Base-by-base conservation (phyloP, 2,113 vertebrate species). In the Piliocolobus tephrosceles region DNA sequence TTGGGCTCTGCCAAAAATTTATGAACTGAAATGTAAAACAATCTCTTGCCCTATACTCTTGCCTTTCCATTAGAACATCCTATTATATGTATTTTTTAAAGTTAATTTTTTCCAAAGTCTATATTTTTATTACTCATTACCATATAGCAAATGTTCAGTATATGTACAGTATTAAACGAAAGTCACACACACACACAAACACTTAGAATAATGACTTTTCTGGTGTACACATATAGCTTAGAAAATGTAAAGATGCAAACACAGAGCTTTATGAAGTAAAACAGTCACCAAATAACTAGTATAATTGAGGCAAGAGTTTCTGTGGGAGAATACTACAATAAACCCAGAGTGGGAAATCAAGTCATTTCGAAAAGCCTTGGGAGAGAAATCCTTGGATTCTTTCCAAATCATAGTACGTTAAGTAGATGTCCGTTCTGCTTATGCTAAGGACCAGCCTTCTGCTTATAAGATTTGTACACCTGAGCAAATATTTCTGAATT, bases 111-210 rank as follows among this genome's bases (percentile, higher is more conserved):
- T 86, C 47, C 99, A 98, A 99, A 99, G 98, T 99, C 99, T 99
- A 99, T 98, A 99, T 99, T 99, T 99, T 99, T 99, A 99, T 98
- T 99, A 99, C 98, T 99, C 98, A 99, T 98, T 99, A 99, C 99
- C 98, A 98, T 99, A 99, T 99, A 99, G 99, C 98, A 99, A 99
- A 89, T 98, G 98, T 99, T 99, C 98, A 99, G 98, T 98, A 98
- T 99, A 99, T 99, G 99, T 99, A 99, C 99, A 99, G 99, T 98
- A 99, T 99, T 98, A 98, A 99, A 99, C 99, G 99, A 98, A 99
- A 99, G 98, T 98, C 98, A 98, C 98, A 99, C 12, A 64, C 99
- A 99, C 99, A 99, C 97, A 99, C 99, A 99, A 99, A 45, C 99
- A 99, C 98, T 99, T 99, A 99, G 98, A 99, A 99, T 98, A 98